Conservation (phyloP, 2,888 invertebrate genomes). For the Lottia scabra region DNA sequence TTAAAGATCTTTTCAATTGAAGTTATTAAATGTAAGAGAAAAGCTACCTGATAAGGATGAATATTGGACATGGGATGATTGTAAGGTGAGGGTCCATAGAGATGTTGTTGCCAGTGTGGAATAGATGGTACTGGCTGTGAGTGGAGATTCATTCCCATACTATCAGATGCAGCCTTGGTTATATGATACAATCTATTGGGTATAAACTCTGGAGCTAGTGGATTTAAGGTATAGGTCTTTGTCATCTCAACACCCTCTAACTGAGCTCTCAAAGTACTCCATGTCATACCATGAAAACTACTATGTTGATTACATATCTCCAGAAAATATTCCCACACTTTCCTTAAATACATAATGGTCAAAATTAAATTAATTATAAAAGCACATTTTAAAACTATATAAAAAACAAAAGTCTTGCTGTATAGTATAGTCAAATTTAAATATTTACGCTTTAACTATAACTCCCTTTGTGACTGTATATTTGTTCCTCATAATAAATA, state of each 20-base stretch:
- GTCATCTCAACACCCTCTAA: conserved; percentile 81
- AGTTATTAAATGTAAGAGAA: no score
- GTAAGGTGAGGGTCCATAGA: no score
- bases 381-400: no score
- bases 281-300: conserved; percentile 80
- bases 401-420: no score
- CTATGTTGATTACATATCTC: conserved; percentile 79
- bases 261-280: conserved; percentile 77
- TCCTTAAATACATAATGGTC: conserved; percentile 68
- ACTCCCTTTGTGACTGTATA: no score
- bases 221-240: conserved; percentile 83
- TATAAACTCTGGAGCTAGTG: conserved; percentile 83
- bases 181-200: conserved; percentile 70
- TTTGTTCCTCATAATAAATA: no score
- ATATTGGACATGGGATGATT: no score
- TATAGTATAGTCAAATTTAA: no score
- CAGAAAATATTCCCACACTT: conserved; percentile 84
- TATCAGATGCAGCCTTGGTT: conserved; percentile 20
- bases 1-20: no score
- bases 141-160: conserved; percentile 8
- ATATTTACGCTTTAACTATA: no score
- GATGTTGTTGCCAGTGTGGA: conserved; percentile 22
- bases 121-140: conserved; percentile 11
- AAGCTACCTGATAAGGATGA: no score
- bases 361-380: no score